phyloP scores from a whole-genome alignment of 2,113 vertebrate genomes.

The Myodes glareolus region DNA sequence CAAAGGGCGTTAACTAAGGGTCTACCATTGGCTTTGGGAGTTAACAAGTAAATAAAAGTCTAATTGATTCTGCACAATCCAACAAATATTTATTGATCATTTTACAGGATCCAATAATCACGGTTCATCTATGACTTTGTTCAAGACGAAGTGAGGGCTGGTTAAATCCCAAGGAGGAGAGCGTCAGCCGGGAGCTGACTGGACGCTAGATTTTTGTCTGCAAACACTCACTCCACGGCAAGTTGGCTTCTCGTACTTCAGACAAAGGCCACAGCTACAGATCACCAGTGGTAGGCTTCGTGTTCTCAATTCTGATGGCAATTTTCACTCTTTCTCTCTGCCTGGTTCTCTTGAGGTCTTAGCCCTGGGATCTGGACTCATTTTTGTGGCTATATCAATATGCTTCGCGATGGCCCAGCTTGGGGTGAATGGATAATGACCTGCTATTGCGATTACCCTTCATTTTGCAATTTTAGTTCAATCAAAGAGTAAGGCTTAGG shows the following conservation, averaged over 20 bases:
- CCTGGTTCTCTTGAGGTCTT: slow-evolving; percentile 10
- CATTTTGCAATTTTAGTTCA: slow-evolving; percentile 77
- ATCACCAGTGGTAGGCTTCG: background rate
- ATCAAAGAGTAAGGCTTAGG: slow-evolving; percentile 69
- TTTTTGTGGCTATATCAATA: slow-evolving; percentile 73
- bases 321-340: background rate
- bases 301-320: slow-evolving; percentile 6
- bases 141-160: background rate
- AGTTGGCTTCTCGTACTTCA: background rate
- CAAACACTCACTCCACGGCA: background rate
- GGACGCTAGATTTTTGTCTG: background rate
- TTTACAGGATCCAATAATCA: background rate
- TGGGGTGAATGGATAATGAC: slow-evolving; percentile 62
- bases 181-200: background rate
- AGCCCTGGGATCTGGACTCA: slow-evolving; percentile 55
- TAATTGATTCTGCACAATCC: background rate
- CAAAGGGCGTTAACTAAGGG: background rate
- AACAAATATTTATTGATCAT: slow-evolving; percentile 45
- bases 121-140: background rate
- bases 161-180: background rate
- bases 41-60: slow-evolving; percentile 40
- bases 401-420: slow-evolving; percentile 16
- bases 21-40: slow-evolving; percentile 11
- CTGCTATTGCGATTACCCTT: slow-evolving; percentile 60
- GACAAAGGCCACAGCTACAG: background rate